Conservation (phyloP, 2,797 vertebrate genomes). For the Cheirogaleus major region DNA sequence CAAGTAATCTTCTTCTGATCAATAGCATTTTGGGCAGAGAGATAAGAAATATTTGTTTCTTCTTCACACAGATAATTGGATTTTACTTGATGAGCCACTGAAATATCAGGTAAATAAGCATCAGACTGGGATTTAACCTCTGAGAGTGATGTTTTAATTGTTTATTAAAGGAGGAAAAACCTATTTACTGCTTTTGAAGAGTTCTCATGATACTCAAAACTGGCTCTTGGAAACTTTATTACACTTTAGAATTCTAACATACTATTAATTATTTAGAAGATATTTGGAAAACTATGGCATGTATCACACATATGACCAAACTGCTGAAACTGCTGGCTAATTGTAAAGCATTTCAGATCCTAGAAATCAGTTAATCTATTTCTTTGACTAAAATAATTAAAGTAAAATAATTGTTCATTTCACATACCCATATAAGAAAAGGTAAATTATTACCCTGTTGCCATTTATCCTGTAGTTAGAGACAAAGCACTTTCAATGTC, state of each 20-base stretch:
- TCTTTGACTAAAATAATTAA: neutral
- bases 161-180: neutral
- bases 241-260: neutral
- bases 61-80: slow-evolving; percentile 19
- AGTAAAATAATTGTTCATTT: neutral
- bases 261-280: neutral
- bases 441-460: neutral
- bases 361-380: neutral
- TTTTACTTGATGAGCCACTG: slow-evolving; percentile 15
- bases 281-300: neutral
- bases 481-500: neutral
- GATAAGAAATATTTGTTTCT: slow-evolving; percentile 47
- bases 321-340: neutral
- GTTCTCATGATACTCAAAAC: neutral
- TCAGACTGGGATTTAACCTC: slow-evolving; percentile 14
- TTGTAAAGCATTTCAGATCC: neutral
- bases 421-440: neutral
- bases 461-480: neutral
- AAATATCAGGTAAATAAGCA: slow-evolving; percentile 21
- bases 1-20: neutral
- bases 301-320: neutral
- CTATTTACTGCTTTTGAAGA: neutral
- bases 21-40: slow-evolving; percentile 18
- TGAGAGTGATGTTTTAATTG: slow-evolving; percentile 10
- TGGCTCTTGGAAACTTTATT: neutral